phyloP scores from a whole-genome alignment of 2,888 invertebrate genomes.

The Cartodere bifasciata region DNA sequence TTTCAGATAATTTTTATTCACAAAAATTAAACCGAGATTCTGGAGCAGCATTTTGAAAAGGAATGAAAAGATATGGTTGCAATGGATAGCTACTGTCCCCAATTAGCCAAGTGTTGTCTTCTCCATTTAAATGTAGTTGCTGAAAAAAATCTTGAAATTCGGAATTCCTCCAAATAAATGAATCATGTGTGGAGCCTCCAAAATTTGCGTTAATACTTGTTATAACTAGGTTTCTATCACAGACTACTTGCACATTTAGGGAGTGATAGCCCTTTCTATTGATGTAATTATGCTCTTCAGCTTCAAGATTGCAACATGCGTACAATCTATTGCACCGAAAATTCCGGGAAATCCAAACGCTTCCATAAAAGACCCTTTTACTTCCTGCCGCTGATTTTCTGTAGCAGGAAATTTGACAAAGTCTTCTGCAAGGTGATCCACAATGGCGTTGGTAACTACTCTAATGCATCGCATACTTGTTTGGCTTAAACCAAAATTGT shows the following conservation, averaged over 20 bases:
- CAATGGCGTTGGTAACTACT: constrained; percentile 4
- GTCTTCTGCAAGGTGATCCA: constrained; percentile 1
- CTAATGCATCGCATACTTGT: constrained; percentile 8
- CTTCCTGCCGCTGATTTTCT: no score
- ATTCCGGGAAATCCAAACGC: constrained; percentile 4
- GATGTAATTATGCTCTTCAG: constrained; percentile 5
- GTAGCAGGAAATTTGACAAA: constrained; percentile 5
- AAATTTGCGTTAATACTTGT: constrained; percentile 5
- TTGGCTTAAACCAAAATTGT: constrained; percentile 7
- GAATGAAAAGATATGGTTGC: constrained; percentile 11
- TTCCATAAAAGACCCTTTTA: no score
- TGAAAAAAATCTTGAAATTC: background rate
- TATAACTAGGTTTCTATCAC: constrained; percentile 6
- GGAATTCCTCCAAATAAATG: constrained; percentile 4
- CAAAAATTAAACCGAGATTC: no score
- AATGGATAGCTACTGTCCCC: constrained; percentile 12
- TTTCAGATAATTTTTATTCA: no score
- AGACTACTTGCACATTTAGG: constrained; percentile 9
- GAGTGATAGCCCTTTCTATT: constrained; percentile 9
- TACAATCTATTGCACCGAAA: constrained; percentile 1
- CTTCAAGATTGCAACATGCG: no score
- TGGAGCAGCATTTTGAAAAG: constrained; percentile 7
- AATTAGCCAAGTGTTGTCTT: constrained; percentile 6
- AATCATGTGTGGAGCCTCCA: constrained; percentile 7
- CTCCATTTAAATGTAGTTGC: constrained; percentile 2